Evolutionary conservation across 2,113 vertebrate genomes (phyloP), one percentile per base, ranked within the genome.

Genomic region (Narcine bancroftii): DNA sequence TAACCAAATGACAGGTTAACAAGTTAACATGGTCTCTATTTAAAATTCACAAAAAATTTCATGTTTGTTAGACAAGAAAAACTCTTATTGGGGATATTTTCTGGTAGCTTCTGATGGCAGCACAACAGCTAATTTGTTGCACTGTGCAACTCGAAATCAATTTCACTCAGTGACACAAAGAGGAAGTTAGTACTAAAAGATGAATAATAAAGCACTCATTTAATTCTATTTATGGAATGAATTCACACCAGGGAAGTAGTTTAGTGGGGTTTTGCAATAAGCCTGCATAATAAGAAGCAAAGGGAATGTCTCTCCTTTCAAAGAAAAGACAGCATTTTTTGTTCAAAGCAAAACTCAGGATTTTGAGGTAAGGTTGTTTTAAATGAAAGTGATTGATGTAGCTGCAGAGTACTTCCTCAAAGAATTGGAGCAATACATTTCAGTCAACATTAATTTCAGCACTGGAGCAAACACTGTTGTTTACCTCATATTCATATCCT

Each of bases 141-240:
- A 42, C 63, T 3, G 89, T 69, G 89, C 42, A 60, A 85, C 81
- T 36, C 13, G n/a, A 85, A 85, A 91, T 91, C 63, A 45, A 91
- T 91, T 91, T 91, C 42, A 91, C 71, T 91, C 89, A 91, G 65
- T 91, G 89, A 69, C 89, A 69, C 26, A 47, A 91, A 91, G 65
- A 69, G 63, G 36, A 91, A 69, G 89, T 66, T 91, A 47, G 65
- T 26, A 47, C 89, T 69, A 65, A 26, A 69, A 65, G 89, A 69
- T 69, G 63, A 69, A 91, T 69, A 91, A 42, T 45, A 91, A 45
- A 91, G 47, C 39, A 3, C 63, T 91, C 89, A 91, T 91, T 91
- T 71, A 91, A 91, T 71, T 71, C 63, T 91, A 69, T 91, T 91
- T 69, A 36, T 91, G 89, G 63, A 91, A 91, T 71, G 89, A 63